These are phyloP conservation scores for Furnarius figulus DNA, from an alignment of 2,113 vertebrate species.

Conservation along the genomic window DNA sequence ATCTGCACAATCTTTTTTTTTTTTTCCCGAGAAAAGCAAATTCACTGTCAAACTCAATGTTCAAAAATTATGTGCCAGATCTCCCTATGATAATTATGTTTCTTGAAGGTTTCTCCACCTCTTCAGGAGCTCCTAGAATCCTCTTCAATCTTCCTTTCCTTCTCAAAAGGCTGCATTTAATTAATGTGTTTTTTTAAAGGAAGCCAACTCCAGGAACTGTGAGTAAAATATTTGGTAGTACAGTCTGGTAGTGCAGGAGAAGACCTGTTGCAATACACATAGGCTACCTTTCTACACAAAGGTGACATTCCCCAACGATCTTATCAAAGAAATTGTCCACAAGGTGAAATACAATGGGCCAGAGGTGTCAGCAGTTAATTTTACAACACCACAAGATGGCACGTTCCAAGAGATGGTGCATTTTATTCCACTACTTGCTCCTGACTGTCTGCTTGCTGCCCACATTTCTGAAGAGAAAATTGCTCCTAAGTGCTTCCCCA, in stretches of 20 bases:
- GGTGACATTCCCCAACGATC: background rate
- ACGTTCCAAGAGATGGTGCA: background rate
- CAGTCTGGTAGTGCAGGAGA: background rate
- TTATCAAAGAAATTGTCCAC: background rate
- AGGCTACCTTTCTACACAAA: background rate
- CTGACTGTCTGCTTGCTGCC: background rate
- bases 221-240: background rate
- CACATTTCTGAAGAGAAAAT: constrained; percentile 49
- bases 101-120: background rate
- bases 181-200: background rate
- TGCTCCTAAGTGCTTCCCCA: constrained; percentile 35
- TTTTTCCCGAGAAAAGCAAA: background rate
- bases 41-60: background rate
- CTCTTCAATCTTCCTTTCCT: background rate
- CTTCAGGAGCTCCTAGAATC: background rate
- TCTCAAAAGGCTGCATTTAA: background rate
- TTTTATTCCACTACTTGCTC: background rate
- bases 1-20: background rate
- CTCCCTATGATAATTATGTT: background rate
- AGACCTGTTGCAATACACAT: background rate
- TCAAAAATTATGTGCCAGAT: background rate
- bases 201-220: background rate
- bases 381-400: background rate
- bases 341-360: background rate
- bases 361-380: background rate